Base-by-base conservation (phyloP, 2,113 vertebrate genomes). In the Zosterops hypoxanthus region DNA sequence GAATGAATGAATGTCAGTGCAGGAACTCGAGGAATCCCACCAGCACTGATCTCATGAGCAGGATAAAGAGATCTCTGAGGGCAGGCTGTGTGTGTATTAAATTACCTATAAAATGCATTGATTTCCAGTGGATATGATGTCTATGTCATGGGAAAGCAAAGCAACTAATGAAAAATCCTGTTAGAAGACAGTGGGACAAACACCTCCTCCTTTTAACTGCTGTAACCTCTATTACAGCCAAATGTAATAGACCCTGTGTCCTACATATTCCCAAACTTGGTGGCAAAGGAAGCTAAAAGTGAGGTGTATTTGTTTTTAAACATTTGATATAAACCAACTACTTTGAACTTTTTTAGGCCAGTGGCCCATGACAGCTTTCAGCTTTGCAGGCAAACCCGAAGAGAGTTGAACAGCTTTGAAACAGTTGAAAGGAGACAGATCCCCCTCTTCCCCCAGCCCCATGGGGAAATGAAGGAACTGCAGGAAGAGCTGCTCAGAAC, bases 31-130 rank as follows among this genome's bases (percentile, higher is more conserved):
- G 75, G 66, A 84, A 70, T 70, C 33, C 59, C 78, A 65, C 50
- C 46, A 72, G 55, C 25, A 11, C 59, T 85, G 41, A 25, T 94
- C 73, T 72, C 2, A 4, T 1, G 9, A 94, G 78, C 70, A 50
- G 61, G 46, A 41, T 29, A 26, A 84, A 81, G 82, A 66, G 50
- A 71, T 79, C 71, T 85, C 55, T 91, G 63, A 79, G 69, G 60
- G 55, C 33, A n/a, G 44, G 36, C 75, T 75, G 6, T 52, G 46
- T 64, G 31, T 3, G 0, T 71, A 44, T 66, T 82, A 42, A 63
- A 70, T 92, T 70, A 41, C 59, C 71, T 85, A 29, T 55, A 39
- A 69, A 91, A n/a, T 41, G 19, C 47, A 86, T 88, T 59, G 87
- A 68, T 85, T 96, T 82, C 42, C 80, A 24, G 68, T 55, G 36